Evolutionary conservation across 2,888 invertebrate genomes (phyloP).

Genomic region (Caenorhabditis macrosperma): DNA sequence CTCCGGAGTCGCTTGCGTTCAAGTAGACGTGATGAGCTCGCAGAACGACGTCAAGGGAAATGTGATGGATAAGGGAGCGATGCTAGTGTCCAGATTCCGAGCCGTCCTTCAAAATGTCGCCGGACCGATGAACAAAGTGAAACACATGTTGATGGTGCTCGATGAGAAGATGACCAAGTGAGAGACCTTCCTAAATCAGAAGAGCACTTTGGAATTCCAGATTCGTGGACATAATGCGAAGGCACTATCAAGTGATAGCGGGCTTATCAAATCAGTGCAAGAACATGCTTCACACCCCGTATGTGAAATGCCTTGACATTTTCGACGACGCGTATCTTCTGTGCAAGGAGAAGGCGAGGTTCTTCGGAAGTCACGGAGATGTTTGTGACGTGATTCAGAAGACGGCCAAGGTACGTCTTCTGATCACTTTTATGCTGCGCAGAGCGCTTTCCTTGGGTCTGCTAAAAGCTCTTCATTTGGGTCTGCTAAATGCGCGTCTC

Average conservation of each 20-base stretch:
- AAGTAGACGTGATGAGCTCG: slow-evolving; percentile 66
- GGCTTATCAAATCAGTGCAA: slow-evolving; percentile 59
- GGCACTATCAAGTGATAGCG: slow-evolving; percentile 47
- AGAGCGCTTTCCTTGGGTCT: too few species aligned
- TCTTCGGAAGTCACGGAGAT: slow-evolving; percentile 50
- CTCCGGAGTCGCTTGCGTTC: slow-evolving; percentile 72
- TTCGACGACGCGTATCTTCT: slow-evolving; percentile 58
- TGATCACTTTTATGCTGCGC: too few species aligned
- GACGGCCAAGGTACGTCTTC: slow-evolving; percentile 22
- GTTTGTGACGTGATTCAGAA: slow-evolving; percentile 53
- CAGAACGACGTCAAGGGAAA: slow-evolving; percentile 67
- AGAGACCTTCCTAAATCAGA: too few species aligned
- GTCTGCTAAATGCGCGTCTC: too few species aligned
- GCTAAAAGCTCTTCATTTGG: too few species aligned
- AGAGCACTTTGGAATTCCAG: too few species aligned
- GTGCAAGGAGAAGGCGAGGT: slow-evolving; percentile 53
- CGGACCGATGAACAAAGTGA: slow-evolving; percentile 61
- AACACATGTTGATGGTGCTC: slow-evolving; percentile 44
- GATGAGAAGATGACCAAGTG: slow-evolving; percentile 61
- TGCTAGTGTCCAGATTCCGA: slow-evolving; percentile 39
- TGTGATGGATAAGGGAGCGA: slow-evolving; percentile 60
- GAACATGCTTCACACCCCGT: slow-evolving; percentile 55
- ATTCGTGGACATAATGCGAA: slow-evolving; percentile 60
- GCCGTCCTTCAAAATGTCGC: slow-evolving; percentile 54
- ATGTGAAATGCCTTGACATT: slow-evolving; percentile 56